phyloP scores from a whole-genome alignment of 2,113 vertebrate species.

The Brevimyrus niger region DNA sequence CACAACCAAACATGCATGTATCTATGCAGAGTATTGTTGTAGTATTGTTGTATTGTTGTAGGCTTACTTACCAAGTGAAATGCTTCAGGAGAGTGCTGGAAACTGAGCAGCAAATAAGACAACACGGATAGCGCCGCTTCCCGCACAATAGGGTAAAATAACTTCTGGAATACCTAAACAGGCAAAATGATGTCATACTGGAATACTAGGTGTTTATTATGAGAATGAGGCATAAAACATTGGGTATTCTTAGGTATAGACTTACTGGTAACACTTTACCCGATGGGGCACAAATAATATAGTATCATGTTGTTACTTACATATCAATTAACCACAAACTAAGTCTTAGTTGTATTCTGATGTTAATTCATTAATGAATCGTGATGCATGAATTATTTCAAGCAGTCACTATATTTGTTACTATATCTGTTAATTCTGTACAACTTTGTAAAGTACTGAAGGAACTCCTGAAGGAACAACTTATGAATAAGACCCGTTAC shows the following conservation, averaged over 20 bases:
- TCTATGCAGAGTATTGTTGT: not conserved
- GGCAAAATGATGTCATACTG: not conserved
- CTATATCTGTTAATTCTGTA: not conserved
- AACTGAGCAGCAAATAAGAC: slow-evolving; percentile 71
- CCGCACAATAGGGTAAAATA: slow-evolving; percentile 67
- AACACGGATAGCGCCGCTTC: slow-evolving; percentile 64
- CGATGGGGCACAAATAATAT: not conserved
- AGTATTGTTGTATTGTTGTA: not conserved
- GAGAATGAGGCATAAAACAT: not conserved
- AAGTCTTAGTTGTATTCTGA: not conserved
- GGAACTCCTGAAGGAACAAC: not conserved
- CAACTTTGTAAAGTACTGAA: not conserved
- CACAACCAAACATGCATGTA: not conserved
- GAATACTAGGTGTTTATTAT: not conserved
- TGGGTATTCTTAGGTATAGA: not conserved
- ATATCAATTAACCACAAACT: not conserved
- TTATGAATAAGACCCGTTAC: not conserved
- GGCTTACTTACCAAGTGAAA: slow-evolving; percentile 68
- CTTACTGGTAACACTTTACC: not conserved
- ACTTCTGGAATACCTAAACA: slow-evolving; percentile 66
- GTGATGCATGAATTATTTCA: not conserved
- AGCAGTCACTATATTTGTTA: not conserved
- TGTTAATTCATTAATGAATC: not conserved
- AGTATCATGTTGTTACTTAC: not conserved
- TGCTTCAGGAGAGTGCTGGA: slow-evolving; percentile 73